A percentile compares a stretch with the other conserved stretches of the same genome.
phyloP scores from a whole-genome alignment of 2,888 invertebrate genomes.

The Cristatella mucedo region DNA sequence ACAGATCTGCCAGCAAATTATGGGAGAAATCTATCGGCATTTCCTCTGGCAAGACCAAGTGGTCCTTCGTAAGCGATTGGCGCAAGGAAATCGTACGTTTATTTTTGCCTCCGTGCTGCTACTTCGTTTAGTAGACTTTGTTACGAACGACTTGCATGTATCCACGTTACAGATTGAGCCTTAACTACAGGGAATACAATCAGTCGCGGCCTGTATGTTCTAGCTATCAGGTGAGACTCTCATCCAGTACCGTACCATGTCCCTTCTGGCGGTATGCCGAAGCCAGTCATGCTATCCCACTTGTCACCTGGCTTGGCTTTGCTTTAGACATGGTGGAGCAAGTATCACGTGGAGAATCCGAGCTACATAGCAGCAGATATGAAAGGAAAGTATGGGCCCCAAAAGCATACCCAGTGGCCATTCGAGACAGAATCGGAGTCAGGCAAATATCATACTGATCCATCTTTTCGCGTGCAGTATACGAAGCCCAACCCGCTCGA shows the following conservation, averaged over 20 bases:
- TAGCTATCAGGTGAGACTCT: too few relatives aligned
- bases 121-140: background rate
- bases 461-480: slow-evolving; percentile 5
- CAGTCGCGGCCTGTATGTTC: slow-evolving; percentile 5
- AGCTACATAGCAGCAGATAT: background rate
- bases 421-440: slow-evolving; percentile 5
- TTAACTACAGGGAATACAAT: slow-evolving; percentile 3
- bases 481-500: slow-evolving; percentile 7
- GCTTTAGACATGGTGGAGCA: slow-evolving; percentile 9
- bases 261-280: too few relatives aligned
- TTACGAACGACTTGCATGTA: background rate
- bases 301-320: too few relatives aligned
- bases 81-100: background rate
- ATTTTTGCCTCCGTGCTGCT: background rate
- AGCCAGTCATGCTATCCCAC: too few relatives aligned
- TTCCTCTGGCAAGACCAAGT: background rate
- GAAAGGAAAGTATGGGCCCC: slow-evolving; percentile 8
- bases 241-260: too few relatives aligned
- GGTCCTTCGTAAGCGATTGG: slow-evolving; percentile 3
- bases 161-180: slow-evolving; percentile 3
- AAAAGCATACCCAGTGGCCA: slow-evolving; percentile 8
- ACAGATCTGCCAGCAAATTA: slow-evolving; percentile 6
- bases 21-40: slow-evolving; percentile 4
- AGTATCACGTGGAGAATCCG: slow-evolving; percentile 1
- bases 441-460: slow-evolving; percentile 5